Evolutionary conservation across 2,888 invertebrate genomes (phyloP).

Genomic region (Melinaea menophilus): DNA sequence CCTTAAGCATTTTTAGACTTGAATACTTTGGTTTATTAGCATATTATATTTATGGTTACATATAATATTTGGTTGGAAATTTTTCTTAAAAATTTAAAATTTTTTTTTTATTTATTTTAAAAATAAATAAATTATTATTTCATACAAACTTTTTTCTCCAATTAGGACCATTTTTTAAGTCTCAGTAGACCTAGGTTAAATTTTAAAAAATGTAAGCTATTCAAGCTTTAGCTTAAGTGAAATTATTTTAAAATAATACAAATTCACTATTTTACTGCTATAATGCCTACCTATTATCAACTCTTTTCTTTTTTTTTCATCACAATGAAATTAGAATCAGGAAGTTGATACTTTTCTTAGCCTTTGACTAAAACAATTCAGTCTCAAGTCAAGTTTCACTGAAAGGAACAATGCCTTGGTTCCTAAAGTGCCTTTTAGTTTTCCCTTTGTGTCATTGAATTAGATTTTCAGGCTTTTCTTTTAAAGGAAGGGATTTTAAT

Average conservation of each 20-base stretch:
- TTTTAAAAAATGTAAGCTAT: too few species aligned
- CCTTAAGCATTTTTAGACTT: too few species aligned
- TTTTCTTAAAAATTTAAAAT: too few species aligned
- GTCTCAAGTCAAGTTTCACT: background rate
- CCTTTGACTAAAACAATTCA: background rate
- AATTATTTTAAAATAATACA: too few species aligned
- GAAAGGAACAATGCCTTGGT: conserved; percentile 2
- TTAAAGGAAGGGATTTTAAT: background rate
- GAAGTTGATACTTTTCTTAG: conserved; percentile 8
- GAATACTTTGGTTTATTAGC: too few species aligned
- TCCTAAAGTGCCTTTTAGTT: conserved; percentile 1
- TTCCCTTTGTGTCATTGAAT: conserved; percentile 3
- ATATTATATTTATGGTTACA: too few species aligned
- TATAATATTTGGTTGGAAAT: too few species aligned
- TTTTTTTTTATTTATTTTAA: too few species aligned
- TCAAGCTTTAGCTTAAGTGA: too few species aligned
- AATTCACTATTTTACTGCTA: too few species aligned
- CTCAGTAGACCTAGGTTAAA: too few species aligned
- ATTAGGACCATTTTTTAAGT: background rate
- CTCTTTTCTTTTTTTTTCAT: conserved; percentile 1
- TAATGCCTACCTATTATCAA: too few species aligned
- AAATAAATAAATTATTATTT: background rate
- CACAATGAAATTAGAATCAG: conserved; percentile 18
- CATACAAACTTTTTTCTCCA: conserved; percentile 11
- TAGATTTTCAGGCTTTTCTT: background rate